Evolutionary conservation across 2,888 invertebrate genomes (phyloP).

Genomic region (Tetranychus piercei): DNA sequence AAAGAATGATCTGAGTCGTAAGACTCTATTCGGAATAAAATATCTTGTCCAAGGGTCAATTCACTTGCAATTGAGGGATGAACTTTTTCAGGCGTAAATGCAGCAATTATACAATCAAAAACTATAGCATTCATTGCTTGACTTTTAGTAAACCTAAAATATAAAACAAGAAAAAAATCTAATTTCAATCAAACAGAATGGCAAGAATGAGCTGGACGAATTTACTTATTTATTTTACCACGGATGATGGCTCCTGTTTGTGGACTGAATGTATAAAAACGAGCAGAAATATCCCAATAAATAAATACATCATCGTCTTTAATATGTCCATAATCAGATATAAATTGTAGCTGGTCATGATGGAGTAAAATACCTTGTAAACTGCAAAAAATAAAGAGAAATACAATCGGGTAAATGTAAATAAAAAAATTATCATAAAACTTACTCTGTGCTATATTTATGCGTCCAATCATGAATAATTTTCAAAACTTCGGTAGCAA

Average conservation of each 20-base stretch:
- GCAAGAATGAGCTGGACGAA: background rate
- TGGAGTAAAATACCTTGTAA: conserved; percentile 9
- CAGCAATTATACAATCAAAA: background rate
- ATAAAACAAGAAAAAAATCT: background rate
- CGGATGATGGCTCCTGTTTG: background rate
- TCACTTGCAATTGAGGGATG: background rate
- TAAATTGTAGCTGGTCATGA: conserved; percentile 3
- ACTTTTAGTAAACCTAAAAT: background rate
- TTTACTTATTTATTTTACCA: conserved; percentile 9
- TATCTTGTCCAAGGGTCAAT: background rate
- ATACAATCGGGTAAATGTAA: background rate
- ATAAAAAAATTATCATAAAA: background rate
- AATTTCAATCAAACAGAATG: background rate
- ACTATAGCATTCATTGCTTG: conserved; percentile 5
- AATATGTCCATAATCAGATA: background rate
- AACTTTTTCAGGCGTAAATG: conserved; percentile 1
- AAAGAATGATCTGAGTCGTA: background rate
- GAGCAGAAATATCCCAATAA: conserved; percentile 8
- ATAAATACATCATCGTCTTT: conserved; percentile 3
- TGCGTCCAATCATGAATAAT: background rate
- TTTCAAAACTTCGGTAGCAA: background rate
- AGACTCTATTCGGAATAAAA: conserved; percentile 8
- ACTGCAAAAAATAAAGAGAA: background rate
- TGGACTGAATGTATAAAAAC: conserved; percentile 5
- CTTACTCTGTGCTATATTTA: conserved; percentile 6